Conservation (phyloP, 2,888 invertebrate genomes). For the Parnassius smintheus region DNA sequence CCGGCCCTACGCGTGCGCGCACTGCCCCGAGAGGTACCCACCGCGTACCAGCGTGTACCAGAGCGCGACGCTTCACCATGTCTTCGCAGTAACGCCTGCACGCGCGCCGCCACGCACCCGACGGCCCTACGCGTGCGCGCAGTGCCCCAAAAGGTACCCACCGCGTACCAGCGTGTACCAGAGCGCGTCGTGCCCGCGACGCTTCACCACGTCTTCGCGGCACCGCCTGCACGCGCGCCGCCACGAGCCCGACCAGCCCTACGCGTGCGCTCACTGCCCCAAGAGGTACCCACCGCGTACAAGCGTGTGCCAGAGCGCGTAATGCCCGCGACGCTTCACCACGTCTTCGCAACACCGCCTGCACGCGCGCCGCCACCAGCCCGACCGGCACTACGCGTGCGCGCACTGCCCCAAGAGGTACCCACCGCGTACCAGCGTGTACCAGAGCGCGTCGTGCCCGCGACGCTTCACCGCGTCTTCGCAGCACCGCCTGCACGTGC, state of each 20-base stretch:
- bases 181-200: constrained; percentile 70
- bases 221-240: background rate
- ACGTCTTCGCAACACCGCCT: constrained; percentile 87
- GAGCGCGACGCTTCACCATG: constrained; percentile 84
- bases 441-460: background rate
- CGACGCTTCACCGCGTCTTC: background rate
- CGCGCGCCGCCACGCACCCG: constrained; percentile 69
- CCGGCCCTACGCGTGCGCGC: constrained; percentile 82
- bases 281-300: too few relatives aligned
- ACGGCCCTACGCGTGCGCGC: constrained; percentile 67
- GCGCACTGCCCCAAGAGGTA: constrained; percentile 44
- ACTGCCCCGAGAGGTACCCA: constrained; percentile 87
- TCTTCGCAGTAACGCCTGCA: constrained; percentile 87
- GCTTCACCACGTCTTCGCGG: background rate
- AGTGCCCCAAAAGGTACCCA: constrained; percentile 45
- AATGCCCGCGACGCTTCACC: constrained; percentile 85
- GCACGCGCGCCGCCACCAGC: constrained; percentile 79
- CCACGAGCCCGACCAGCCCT: too few relatives aligned
- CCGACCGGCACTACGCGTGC: constrained; percentile 68
- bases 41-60: constrained; percentile 86
- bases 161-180: constrained; percentile 64
- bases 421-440: background rate
- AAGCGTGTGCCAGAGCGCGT: constrained; percentile 84
- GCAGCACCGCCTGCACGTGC: background rate
- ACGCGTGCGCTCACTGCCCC: too few relatives aligned